Conservation (phyloP, 2,113 vertebrate genomes). For the sheep (Ovis aries) region DNA sequence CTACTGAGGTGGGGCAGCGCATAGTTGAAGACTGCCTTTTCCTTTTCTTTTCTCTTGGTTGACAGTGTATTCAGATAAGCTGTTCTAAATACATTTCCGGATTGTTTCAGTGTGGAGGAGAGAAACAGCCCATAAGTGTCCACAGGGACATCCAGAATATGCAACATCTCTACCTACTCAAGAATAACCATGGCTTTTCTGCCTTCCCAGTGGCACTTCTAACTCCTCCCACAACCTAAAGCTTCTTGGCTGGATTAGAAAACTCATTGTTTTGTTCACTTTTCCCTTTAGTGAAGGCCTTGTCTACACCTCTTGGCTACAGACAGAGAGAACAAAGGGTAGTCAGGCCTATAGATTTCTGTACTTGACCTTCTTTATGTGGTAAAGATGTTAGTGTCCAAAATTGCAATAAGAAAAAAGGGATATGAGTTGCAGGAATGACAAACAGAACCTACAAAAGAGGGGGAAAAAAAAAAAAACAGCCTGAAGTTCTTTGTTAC, state of each 20-base stretch:
- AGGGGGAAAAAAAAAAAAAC: not conserved
- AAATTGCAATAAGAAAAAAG: not conserved
- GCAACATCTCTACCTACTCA: not conserved
- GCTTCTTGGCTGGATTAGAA: not conserved
- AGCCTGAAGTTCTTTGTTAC: conserved; percentile 1
- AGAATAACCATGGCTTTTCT: not conserved
- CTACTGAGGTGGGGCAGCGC: not conserved
- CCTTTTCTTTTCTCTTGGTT: conserved; percentile 5
- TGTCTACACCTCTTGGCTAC: not conserved
- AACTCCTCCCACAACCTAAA: conserved; percentile 17
- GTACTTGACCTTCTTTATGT: conserved; percentile 9
- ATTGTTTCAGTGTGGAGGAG: not conserved
- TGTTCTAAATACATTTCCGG: not conserved
- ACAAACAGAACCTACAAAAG: not conserved
- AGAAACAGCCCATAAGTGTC: not conserved
- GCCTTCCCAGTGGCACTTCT: not conserved
- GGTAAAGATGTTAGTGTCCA: not conserved
- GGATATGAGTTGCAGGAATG: not conserved
- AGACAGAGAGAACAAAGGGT: not conserved
- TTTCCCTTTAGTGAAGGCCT: not conserved
- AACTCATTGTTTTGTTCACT: not conserved
- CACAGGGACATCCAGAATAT: not conserved
- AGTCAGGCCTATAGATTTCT: conserved; percentile 31
- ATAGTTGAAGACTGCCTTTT: not conserved
- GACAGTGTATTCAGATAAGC: conserved; percentile 25